phyloP scores from a whole-genome alignment of 2,113 vertebrate genomes.

The Monarcha castaneiventris region DNA sequence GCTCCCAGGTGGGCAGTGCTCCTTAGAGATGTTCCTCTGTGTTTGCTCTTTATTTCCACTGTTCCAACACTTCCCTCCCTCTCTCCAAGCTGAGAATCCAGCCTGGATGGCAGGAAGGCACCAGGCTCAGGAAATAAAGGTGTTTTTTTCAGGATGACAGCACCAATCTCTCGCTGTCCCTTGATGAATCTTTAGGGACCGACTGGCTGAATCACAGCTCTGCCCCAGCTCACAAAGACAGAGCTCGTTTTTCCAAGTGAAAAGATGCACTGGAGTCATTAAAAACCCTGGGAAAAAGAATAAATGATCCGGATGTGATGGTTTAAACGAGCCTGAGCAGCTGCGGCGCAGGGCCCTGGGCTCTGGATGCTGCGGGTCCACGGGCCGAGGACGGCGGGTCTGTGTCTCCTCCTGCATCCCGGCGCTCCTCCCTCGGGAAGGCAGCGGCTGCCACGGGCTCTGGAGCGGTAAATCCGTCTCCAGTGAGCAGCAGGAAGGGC shows the following conservation, averaged over 20 bases:
- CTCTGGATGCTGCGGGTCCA: background rate
- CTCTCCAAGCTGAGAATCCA: background rate
- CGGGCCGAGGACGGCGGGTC: fast-evolving
- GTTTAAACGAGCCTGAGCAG: background rate
- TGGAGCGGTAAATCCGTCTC: background rate
- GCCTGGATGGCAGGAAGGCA: background rate
- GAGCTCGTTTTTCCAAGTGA: background rate
- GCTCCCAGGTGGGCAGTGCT: fast-evolving
- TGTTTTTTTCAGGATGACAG: background rate
- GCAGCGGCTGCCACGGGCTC: background rate
- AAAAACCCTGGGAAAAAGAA: background rate
- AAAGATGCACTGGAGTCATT: background rate
- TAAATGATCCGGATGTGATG: background rate
- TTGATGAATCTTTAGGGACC: background rate
- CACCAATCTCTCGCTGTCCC: fast-evolving
- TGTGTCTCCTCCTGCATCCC: background rate
- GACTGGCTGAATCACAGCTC: background rate
- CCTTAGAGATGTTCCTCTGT: background rate
- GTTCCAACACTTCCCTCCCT: background rate
- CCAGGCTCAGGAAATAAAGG: background rate
- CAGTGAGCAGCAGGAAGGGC: background rate
- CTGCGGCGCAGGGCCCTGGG: background rate
- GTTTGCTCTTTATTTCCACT: background rate
- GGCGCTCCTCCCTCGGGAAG: fast-evolving
- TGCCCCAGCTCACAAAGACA: background rate